Conservation (phyloP, 2,113 vertebrate genomes). For the Anguilla rostrata region DNA sequence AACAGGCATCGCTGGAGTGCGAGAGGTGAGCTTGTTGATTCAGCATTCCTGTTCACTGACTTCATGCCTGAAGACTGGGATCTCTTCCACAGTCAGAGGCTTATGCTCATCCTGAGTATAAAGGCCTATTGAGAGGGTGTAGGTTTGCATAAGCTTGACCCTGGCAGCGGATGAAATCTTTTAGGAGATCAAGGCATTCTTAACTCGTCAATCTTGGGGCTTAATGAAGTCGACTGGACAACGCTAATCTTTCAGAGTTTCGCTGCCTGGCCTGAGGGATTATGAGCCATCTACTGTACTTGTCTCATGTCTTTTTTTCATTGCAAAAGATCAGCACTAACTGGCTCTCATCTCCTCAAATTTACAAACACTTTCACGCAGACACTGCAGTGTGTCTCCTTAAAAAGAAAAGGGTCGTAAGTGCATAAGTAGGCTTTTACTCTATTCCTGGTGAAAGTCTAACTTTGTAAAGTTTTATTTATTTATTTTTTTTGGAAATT, state of each 20-base stretch:
- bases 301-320: slow-evolving; percentile 40
- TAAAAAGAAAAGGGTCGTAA: neutral
- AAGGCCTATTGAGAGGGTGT: slow-evolving; percentile 52
- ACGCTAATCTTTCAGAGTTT: slow-evolving; percentile 36
- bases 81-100: slow-evolving; percentile 37
- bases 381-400: neutral
- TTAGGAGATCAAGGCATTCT: slow-evolving; percentile 62
- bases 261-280: slow-evolving; percentile 43
- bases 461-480: neutral
- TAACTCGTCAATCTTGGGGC: slow-evolving; percentile 59
- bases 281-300: slow-evolving; percentile 47
- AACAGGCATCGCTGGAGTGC: slow-evolving; percentile 64
- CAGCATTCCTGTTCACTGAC: slow-evolving; percentile 71
- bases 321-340: slow-evolving; percentile 18
- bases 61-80: slow-evolving; percentile 54
- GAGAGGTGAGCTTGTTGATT: slow-evolving; percentile 64
- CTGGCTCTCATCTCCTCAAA: neutral
- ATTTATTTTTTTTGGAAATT: no score
- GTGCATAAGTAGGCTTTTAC: neutral
- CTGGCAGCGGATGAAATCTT: slow-evolving; percentile 51
- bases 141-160: slow-evolving; percentile 50
- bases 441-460: neutral
- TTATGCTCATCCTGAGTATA: slow-evolving; percentile 36
- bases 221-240: slow-evolving; percentile 60
- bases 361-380: neutral